phyloP scores from a whole-genome alignment of 2,888 invertebrate species.

The Sarcophaga variegata region DNA sequence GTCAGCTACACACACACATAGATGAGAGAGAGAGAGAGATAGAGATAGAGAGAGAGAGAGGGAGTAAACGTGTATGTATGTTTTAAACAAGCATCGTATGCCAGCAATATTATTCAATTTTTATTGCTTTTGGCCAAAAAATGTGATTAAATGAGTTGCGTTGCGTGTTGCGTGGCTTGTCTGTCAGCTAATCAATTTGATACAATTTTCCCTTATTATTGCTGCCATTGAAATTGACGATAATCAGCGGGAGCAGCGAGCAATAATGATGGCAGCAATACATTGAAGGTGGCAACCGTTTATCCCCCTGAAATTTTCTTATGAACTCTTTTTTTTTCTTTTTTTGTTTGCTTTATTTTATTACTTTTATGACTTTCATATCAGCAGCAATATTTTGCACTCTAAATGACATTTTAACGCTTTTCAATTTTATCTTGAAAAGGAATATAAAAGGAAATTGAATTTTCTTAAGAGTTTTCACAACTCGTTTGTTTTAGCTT shows the following conservation, averaged over 20 bases:
- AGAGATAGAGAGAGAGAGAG: not conserved
- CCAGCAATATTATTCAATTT: not conserved
- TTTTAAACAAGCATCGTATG: not conserved
- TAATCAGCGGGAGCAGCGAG: conserved; percentile 17
- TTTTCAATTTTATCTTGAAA: conserved; percentile 35
- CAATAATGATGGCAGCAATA: not conserved
- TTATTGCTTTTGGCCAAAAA: conserved; percentile 35
- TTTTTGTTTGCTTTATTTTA: conserved; percentile 9
- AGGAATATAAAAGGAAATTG: conserved; percentile 24
- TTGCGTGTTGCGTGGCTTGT: conserved; percentile 24
- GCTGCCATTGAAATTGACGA: conserved; percentile 54
- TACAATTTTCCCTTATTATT: conserved; percentile 41
- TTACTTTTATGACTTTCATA: conserved; percentile 14
- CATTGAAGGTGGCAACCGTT: not conserved
- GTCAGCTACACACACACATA: not conserved
- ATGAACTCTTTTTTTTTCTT: not conserved
- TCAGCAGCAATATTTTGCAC: conserved; percentile 15
- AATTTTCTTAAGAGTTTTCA: conserved; percentile 27
- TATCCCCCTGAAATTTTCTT: not conserved
- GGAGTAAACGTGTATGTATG: not conserved
- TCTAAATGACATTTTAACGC: conserved; percentile 35
- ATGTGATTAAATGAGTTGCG: conserved; percentile 23
- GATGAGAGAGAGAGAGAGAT: not conserved
- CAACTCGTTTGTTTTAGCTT: not conserved
- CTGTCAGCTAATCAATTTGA: conserved; percentile 55